Conservation (phyloP, 2,888 invertebrate species). For the Drosophila atroscutellata region DNA sequence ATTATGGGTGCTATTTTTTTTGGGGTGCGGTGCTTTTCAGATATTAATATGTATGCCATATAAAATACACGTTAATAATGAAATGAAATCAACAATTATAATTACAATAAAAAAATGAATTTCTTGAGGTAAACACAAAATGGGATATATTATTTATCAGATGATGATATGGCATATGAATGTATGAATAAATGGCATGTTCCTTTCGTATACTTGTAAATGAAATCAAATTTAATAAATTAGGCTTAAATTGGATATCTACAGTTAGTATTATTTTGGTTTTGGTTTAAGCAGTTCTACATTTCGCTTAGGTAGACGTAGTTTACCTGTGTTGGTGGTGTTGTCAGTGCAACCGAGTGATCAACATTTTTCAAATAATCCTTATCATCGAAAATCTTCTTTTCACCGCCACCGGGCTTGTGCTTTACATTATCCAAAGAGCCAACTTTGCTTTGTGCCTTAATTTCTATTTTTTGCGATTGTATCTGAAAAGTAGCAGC, state of each 20-base stretch:
- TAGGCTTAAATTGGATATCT: slow-evolving; percentile 22
- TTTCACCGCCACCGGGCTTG: slow-evolving; percentile 96
- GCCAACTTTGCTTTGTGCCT: slow-evolving; percentile 96
- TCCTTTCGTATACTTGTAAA: slow-evolving; percentile 23
- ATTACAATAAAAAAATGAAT: slow-evolving; percentile 74
- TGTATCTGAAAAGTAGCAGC: slow-evolving; percentile 89
- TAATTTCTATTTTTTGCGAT: slow-evolving; percentile 95
- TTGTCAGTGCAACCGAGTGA: slow-evolving; percentile 86
- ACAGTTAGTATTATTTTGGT: not conserved
- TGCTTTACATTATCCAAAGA: slow-evolving; percentile 95
- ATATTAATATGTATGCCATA: slow-evolving; percentile 33
- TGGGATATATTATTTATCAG: slow-evolving; percentile 51
- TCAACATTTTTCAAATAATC: slow-evolving; percentile 93
- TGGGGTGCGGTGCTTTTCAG: slow-evolving; percentile 64
- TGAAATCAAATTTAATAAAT: slow-evolving; percentile 50
- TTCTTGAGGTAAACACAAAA: slow-evolving; percentile 76
- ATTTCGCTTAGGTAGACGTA: slow-evolving; percentile 58
- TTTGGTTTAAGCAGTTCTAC: slow-evolving; percentile 5
- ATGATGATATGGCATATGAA: slow-evolving; percentile 16
- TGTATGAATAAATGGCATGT: slow-evolving; percentile 9
- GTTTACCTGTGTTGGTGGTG: slow-evolving; percentile 87
- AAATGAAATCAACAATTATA: slow-evolving; percentile 53
- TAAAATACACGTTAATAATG: slow-evolving; percentile 28
- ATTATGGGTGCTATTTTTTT: slow-evolving; percentile 40
- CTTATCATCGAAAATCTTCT: slow-evolving; percentile 97